Base-by-base conservation (phyloP, 2,113 vertebrate genomes). In the Lepidothrix coronata region DNA sequence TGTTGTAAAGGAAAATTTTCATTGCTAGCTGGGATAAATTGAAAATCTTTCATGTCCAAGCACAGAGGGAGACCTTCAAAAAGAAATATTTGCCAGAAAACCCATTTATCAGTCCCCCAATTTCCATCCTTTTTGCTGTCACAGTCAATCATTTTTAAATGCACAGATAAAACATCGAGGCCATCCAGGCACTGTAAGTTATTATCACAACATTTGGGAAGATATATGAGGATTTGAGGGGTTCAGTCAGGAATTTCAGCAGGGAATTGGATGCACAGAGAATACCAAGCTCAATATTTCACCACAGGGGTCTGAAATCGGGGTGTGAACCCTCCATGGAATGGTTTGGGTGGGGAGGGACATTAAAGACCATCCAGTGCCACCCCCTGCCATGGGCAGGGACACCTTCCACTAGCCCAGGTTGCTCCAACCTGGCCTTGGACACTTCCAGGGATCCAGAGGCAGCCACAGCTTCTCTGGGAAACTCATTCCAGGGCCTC, bases 321-420 rank as follows among this genome's bases (percentile, higher is more conserved):
- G 31, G 5, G 23, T 9, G 8, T 19, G 30, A 88, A 52, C 43
- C 21, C 35, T 39, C 21, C 51, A 8, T 35, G 37, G 59, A 33
- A 19, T 35, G 5, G 0, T 35, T 80, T 80, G 43, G 30, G 30
- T 22, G 8, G 54, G 49, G 31, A 12, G 17, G 16, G 14, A 65
- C 3, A 5, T 22, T 6, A 35, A 35, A 5, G 9, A 12, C 8
- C 31, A 48, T 11, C 49, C 25, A 7, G 17, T 18, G 4, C 18
- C 6, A 11, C 2, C 7, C 27, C 37, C 25, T 54, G 37, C 63
- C 46, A 20, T 2, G 13, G 9, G 2, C 25, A 57, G 57, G 28
- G 57, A 62, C 19, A 11, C 0, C 1, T 73, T 9, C 41, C 6
- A 35, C 2, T 1, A 0, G 25, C 14, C 58, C 85, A 49, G 16